phyloP scores from a whole-genome alignment of 1,140 invertebrate species.

The Oreohelix idahoensis region DNA sequence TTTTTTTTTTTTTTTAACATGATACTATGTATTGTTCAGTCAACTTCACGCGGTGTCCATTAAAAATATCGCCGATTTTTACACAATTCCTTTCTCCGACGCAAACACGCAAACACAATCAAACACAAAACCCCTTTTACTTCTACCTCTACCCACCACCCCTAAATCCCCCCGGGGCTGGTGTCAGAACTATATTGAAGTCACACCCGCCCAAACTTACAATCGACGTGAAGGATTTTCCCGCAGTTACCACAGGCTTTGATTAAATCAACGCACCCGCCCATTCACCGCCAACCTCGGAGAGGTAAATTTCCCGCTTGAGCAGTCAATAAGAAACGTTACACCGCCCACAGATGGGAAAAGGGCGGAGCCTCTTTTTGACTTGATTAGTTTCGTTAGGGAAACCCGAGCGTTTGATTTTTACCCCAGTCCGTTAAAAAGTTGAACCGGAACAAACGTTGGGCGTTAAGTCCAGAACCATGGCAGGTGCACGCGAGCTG shows the following conservation, averaged over 20 bases:
- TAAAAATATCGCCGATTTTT: too few species aligned
- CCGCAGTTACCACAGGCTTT: background rate
- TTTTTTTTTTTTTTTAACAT: too few species aligned
- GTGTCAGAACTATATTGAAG: too few species aligned
- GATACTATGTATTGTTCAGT: too few species aligned
- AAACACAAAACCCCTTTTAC: too few species aligned
- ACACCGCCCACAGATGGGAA: constrained; percentile 17
- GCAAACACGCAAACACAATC: too few species aligned
- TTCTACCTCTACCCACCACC: too few species aligned
- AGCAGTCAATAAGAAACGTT: background rate
- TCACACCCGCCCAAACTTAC: too few species aligned
- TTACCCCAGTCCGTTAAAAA: constrained; percentile 27
- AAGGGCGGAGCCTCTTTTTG: constrained; percentile 5
- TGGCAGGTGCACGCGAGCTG: constrained; percentile 11
- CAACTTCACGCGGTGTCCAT: too few species aligned
- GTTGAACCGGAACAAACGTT: constrained; percentile 15
- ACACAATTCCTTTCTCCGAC: too few species aligned
- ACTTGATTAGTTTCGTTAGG: constrained; percentile 32
- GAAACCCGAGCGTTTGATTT: constrained; percentile 25
- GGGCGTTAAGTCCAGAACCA: background rate
- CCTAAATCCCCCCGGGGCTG: too few species aligned
- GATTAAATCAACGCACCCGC: background rate
- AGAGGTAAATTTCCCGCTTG: constrained; percentile 3
- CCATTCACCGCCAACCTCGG: background rate
- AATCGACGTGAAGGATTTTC: too few species aligned